Conservation (phyloP, 2,113 vertebrate species). For the Hemiscyllium ocellatum region DNA sequence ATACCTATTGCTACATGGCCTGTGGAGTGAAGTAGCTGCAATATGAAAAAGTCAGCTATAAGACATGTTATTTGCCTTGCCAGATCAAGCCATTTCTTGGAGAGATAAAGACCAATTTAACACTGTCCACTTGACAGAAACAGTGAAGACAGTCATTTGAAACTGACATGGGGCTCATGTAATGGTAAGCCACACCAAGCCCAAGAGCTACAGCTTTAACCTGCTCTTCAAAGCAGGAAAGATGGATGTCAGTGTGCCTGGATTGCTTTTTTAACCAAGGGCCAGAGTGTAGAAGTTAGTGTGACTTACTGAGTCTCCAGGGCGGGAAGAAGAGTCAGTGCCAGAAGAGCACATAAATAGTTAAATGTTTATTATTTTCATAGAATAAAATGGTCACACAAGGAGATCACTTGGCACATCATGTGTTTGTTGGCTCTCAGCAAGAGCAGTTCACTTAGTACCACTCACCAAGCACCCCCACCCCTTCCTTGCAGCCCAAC, state of each 20-base stretch:
- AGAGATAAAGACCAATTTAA: neutral
- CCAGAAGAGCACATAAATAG: neutral
- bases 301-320: neutral
- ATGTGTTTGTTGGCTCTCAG: no score
- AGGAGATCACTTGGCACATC: no score
- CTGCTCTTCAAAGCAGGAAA: neutral
- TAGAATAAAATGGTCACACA: no score
- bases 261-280: neutral
- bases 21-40: neutral
- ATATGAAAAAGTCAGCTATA: neutral
- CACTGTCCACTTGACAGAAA: neutral
- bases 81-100: neutral
- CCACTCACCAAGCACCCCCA: no score
- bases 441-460: no score
- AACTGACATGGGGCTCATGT: neutral
- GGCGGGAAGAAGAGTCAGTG: neutral
- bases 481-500: no score
- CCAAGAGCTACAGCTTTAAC: neutral
- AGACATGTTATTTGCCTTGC: neutral
- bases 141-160: no score
- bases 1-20: neutral
- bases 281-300: neutral
- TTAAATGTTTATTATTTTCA: neutral
- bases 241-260: neutral
- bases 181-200: no score